A percentile compares a stretch with the other conserved stretches of the same genome.
phyloP scores from a whole-genome alignment of 2,797 vertebrate genomes.

The Monodelphis domestica region DNA sequence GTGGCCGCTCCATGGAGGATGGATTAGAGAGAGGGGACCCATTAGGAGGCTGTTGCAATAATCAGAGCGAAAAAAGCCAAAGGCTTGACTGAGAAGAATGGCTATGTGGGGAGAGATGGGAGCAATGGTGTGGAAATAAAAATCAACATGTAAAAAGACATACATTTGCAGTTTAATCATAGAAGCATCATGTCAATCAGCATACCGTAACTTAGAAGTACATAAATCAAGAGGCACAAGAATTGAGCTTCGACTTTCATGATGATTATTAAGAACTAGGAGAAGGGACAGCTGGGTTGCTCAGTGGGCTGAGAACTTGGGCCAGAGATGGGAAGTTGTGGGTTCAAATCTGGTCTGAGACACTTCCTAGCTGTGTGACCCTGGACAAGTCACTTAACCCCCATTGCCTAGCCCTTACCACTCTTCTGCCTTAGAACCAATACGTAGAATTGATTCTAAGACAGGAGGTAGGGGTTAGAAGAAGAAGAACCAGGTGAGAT shows the following conservation, averaged over 20 bases:
- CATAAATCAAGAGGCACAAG: conserved; percentile 41
- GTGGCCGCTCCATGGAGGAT: too few relatives aligned
- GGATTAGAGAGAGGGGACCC: neutral
- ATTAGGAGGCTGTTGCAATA: neutral
- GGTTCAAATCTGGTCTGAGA: too few relatives aligned
- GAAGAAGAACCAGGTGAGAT: neutral
- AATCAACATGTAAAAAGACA: neutral
- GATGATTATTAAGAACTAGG: neutral
- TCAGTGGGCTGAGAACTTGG: too few relatives aligned
- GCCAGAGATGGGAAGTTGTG: too few relatives aligned
- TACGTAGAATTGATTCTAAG: too few relatives aligned
- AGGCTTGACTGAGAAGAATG: neutral
- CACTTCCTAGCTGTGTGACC: too few relatives aligned
- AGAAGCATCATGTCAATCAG: conserved; percentile 10
- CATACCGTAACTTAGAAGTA: conserved; percentile 23
- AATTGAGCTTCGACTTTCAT: neutral
- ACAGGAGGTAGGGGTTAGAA: too few relatives aligned
- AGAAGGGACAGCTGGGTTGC: too few relatives aligned
- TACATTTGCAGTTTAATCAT: neutral
- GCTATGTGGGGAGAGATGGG: neutral
- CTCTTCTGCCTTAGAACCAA: too few relatives aligned
- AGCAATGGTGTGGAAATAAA: neutral
- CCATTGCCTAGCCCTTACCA: too few relatives aligned
- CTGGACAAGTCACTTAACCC: too few relatives aligned
- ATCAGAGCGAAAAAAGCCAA: neutral